Base-by-base conservation (phyloP, 2,888 invertebrate species). In the Drosophila mayaguana region DNA sequence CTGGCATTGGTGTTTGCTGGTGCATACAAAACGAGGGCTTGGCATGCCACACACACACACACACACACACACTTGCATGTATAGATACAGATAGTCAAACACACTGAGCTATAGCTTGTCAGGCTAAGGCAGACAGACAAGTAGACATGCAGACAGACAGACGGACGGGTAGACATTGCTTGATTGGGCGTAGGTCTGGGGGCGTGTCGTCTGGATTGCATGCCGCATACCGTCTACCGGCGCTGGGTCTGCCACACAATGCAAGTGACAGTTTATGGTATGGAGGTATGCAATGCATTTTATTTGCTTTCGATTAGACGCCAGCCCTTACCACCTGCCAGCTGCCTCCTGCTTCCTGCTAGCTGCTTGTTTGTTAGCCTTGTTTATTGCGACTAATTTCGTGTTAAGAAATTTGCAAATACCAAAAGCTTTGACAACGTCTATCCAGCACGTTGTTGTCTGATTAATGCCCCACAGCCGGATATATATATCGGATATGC, bases 301-400 rank as follows among this genome's bases (percentile, higher is more conserved):
- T 86, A 84, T 88, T 88, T 84, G 83, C 88, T 86, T 86, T 88
- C 84, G 83, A 88, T 88, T 88, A 88, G 86, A 72, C 83, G 57
- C 25, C 55, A 63, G 36, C 14, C 32, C 20, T 8, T 8, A 0
- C 28, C 20, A 0, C 28, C 20, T n/a, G 20, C 25, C 64, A 56
- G 40, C 61, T 61, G 74, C 40, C 16, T 7, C 0, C 54, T 22
- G 25, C 46, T 16, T 5, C 0, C 43, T 45, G 20, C 43, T 22
- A 45, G 0, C 48, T 18, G 50, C 71, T 82, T 77, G 81, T 86
- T 73, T 86, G 83, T 83, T 87, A 68, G 83, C 63, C 88, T 75
- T 88, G 83, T 88, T 88, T 88, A 85, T 85, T 73, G 88, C 78
- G 86, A 88, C 88, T 84, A 84, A 84, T 84, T 85, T 88, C 83